These are phyloP conservation scores for Margarornis squamiger DNA, from an alignment of 2,797 vertebrate genomes.

Conservation along the genomic window DNA sequence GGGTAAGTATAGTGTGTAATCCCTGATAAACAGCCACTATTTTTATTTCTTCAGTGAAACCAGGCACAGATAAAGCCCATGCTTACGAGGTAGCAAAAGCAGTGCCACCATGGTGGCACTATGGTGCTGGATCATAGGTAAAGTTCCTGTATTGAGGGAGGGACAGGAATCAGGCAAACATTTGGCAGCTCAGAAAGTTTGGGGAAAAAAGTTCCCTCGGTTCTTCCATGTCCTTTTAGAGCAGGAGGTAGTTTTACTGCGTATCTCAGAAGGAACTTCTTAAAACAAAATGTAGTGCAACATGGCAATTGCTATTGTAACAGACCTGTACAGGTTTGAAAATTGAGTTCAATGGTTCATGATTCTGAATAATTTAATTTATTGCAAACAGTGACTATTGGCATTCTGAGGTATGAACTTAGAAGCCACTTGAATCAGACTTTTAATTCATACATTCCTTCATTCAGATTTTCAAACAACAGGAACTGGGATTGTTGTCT, in stretches of 20 bases:
- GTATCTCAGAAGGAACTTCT: neutral
- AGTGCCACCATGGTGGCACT: neutral
- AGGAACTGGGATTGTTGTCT: neutral
- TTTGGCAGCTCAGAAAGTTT: neutral
- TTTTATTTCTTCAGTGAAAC: neutral
- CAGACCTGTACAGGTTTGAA: neutral
- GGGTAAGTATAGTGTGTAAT: neutral
- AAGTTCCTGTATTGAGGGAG: neutral
- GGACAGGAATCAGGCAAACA: neutral
- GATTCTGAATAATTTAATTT: neutral
- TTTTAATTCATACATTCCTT: neutral
- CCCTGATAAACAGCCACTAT: neutral
- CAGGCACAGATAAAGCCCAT: neutral
- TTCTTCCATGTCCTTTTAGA: neutral
- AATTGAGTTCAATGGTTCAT: neutral
- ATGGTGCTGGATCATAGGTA: neutral
- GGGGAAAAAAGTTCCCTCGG: rapidly evolving
- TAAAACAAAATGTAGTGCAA: neutral
- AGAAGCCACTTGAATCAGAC: neutral
- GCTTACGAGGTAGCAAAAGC: neutral
- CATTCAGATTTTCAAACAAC: neutral
- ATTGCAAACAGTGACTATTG: neutral
- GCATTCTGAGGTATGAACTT: neutral
- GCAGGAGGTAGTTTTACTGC: neutral
- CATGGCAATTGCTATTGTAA: neutral